These are phyloP conservation scores for Chionis minor DNA, from an alignment of 2,113 vertebrate genomes.

Conservation along the genomic window DNA sequence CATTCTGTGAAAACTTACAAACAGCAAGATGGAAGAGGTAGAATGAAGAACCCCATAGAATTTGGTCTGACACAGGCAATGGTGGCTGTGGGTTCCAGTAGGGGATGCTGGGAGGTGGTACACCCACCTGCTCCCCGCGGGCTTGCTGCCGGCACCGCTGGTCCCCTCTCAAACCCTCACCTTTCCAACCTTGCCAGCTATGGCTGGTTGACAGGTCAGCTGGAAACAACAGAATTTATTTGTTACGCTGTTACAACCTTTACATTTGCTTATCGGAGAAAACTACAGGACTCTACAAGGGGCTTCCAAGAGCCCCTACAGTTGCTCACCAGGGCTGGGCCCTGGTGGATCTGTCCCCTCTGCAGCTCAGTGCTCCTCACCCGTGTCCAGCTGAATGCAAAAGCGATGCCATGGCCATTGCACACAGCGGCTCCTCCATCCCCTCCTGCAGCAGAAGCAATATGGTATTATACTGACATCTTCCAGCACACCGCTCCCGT, in stretches of 20 bases:
- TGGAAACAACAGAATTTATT: accelerated
- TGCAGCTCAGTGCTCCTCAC: background rate
- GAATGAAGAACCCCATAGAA: background rate
- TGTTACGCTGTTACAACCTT: background rate
- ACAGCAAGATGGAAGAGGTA: background rate
- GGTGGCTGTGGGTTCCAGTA: accelerated
- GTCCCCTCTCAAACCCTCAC: background rate
- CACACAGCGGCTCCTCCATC: background rate
- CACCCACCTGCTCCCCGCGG: background rate
- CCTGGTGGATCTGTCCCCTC: background rate
- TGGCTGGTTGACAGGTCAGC: background rate
- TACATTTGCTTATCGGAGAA: background rate
- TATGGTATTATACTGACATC: accelerated
- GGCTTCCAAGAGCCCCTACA: background rate
- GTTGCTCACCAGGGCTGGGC: background rate
- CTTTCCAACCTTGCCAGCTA: background rate
- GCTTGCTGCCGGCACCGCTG: accelerated
- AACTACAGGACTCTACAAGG: background rate
- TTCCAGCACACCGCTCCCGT: accelerated
- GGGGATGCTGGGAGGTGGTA: background rate
- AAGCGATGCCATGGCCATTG: accelerated
- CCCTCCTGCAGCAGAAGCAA: background rate
- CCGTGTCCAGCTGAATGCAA: background rate
- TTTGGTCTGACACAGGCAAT: background rate
- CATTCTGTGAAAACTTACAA: background rate